Conservation (phyloP, 1,140 invertebrate species). For the Eriocheir sinensis region DNA sequence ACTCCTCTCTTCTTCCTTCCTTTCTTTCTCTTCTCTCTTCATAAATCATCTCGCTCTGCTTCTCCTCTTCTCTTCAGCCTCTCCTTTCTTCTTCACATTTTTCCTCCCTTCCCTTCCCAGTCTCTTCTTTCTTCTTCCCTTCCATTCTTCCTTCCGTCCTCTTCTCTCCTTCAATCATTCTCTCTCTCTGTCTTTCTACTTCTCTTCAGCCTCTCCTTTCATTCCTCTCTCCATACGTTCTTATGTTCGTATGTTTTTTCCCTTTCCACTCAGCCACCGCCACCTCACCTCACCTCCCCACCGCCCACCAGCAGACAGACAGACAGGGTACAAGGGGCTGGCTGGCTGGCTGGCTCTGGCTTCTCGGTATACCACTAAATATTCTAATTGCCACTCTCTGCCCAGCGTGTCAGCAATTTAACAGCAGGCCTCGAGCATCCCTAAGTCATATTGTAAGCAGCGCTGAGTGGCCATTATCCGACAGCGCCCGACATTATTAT, state of each 20-base stretch:
- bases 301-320: no score
- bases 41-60: background rate
- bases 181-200: no score
- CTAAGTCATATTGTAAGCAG: conserved; percentile 60
- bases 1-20: background rate
- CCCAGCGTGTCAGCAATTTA: conserved; percentile 57
- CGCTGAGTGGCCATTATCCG: conserved; percentile 55
- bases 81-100: background rate
- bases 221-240: no score
- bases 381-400: conserved; percentile 54
- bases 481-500: conserved; percentile 55
- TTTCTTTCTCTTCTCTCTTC: background rate
- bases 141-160: background rate
- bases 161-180: no score
- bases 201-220: no score
- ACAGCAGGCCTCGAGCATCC: conserved; percentile 49
- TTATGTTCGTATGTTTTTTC: no score
- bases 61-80: background rate
- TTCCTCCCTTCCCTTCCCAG: background rate
- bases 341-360: background rate
- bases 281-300: background rate
- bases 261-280: background rate
- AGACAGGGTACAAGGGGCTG: background rate
- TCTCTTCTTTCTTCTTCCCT: background rate
- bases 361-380: conserved; percentile 25